Evolutionary conservation across 2,113 vertebrate species (phyloP), one percentile per base, ranked within the genome.

Genomic region (Parus major): DNA sequence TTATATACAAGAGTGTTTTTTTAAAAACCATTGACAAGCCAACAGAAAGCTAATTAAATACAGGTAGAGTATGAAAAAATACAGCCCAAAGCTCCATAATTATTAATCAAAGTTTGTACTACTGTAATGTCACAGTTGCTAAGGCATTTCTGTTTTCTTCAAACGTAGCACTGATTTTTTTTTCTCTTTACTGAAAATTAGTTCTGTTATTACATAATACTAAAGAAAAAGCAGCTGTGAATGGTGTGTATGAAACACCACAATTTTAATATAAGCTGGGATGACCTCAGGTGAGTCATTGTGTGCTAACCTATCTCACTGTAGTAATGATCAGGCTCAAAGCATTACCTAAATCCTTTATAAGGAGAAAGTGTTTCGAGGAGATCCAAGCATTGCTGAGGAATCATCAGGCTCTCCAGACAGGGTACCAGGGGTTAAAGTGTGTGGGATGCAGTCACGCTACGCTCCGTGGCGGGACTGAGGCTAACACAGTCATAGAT

Each of bases 401-500:
- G 73, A 65, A 42, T 59, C 35, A 81, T 3, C 31, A 28, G 64
- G 3, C 49, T 83, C 49, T 60, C 11, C 44, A 47, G 28, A 23
- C 24, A 78, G 39, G 42, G 29, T 15, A 42, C 7, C 12, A 21
- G 10, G 11, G 59, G 11, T 55, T 90, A 83, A 81, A 72, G 50
- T 0, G 0, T 8, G 75, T 44, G 47, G 46, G 59, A 77, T 41
- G 13, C 20, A 47, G 60, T n/a, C 87, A 57, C 22, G 31, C 66
- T 31, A 5, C 29, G 15, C 15, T 78, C 39, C 2, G 2, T 23
- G 39, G 81, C 91, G 59, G 50, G 36, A 70, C 88, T 46, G 66
- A 82, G n/a, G 72, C 72, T 78, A 63, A 72, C 64, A 14, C 41
- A 69, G 63, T 71, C 87, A 44, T 65, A 96, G 92, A 97, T 94